These are phyloP conservation scores for Xestia ashworthii DNA, from an alignment of 2,888 invertebrate species.

Conservation along the genomic window DNA sequence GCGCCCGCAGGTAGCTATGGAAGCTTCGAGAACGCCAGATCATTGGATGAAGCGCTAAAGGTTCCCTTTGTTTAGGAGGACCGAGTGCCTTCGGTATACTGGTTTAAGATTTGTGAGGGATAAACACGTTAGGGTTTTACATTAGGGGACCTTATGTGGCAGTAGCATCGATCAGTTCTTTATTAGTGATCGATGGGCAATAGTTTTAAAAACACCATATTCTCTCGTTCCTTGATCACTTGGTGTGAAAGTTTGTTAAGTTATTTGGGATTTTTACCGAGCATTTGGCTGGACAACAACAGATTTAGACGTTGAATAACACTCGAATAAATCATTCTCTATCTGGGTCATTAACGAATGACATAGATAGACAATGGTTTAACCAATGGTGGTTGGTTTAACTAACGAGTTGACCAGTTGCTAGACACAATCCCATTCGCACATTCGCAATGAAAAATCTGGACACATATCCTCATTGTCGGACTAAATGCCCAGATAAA, in stretches of 20 bases:
- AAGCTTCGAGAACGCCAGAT: constrained; percentile 60
- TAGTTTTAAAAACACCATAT: neutral
- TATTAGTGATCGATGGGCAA: no score
- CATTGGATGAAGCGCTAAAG: constrained; percentile 25
- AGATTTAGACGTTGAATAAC: neutral
- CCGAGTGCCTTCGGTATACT: constrained; percentile 7
- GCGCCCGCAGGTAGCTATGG: constrained; percentile 57
- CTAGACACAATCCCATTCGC: neutral
- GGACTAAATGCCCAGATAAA: neutral
- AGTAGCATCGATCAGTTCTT: neutral
- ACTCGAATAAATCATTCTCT: neutral
- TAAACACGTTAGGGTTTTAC: neutral
- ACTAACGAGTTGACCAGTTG: neutral
- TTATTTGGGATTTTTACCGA: neutral
- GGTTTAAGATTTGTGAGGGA: constrained; percentile 3
- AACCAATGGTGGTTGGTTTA: neutral
- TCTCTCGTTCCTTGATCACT: neutral
- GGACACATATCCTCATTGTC: neutral
- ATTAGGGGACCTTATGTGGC: neutral
- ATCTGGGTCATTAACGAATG: neutral
- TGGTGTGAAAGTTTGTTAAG: no score
- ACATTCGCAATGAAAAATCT: no score
- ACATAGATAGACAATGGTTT: neutral
- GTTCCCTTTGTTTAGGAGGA: constrained; percentile 34
- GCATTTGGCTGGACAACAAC: neutral